Evolutionary conservation across 1,140 invertebrate species (phyloP), one percentile per base, ranked within the genome.

Genomic region (Matsumurasca onukii): DNA sequence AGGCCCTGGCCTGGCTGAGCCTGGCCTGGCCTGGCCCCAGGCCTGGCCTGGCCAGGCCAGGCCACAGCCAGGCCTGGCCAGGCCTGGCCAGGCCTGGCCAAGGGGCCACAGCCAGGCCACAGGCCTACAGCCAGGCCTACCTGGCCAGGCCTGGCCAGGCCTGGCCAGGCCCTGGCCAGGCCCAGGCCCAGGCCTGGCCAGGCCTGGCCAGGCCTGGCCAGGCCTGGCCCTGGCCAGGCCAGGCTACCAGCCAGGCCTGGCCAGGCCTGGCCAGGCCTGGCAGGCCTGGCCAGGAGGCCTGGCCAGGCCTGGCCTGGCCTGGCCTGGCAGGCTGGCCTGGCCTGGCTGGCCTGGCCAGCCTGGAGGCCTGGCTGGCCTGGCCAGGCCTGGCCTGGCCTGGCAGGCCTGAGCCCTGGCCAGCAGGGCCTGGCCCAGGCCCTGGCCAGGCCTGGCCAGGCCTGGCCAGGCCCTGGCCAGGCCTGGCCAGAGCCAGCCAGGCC

Each of bases 341-440:
- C 39, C 31, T 55, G 64, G 15, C 31, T 29, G 34, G 51, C 31
- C 64, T n/a, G 64, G 51, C 64, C 31, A n/a, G 34, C 17, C 64
- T 15, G 27, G 64, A 66, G 17, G 13, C 25, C 13, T 22, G 51
- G 31, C 25, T n/a, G 64, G 51, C 64, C 64, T 27, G 34, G 51
- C 64, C 45, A 34, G 64, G 51, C n/a, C n/a, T 12, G 39, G 39
- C n/a, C 39, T 45, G 39, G 39, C n/a, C n/a, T 12, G 39, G 9
- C n/a, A 9, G 9, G 39, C 9, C n/a, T 45, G n/a, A n/a, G 39
- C n/a, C n/a, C 39, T 45, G 39, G 39, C n/a, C n/a, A 45, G 39
- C 9, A 12, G 9, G 9, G n/a, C n/a, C n/a, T n/a, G n/a, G n/a
- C n/a, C n/a, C n/a, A 45, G 39, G 39, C n/a, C 39, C n/a, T n/a